Conservation (phyloP, 2,113 vertebrate genomes). For the Thunnus thynnus region DNA sequence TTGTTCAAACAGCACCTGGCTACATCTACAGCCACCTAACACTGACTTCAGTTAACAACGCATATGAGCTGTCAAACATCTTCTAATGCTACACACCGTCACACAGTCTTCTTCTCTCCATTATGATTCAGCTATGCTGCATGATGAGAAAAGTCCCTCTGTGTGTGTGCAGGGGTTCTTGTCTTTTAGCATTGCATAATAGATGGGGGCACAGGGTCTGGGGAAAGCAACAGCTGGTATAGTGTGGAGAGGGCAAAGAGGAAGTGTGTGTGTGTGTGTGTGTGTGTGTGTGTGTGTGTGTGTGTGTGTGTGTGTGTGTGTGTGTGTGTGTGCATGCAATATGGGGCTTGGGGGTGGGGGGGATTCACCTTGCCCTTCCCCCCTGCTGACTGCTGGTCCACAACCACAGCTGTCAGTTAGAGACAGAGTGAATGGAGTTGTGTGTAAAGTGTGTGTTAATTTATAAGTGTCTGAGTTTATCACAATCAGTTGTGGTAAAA, state of each 20-base stretch:
- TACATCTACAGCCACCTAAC: too few species aligned
- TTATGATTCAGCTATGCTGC: neutral
- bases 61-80: too few species aligned
- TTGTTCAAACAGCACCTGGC: too few species aligned
- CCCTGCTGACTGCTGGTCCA: constrained; percentile 34
- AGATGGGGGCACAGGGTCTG: constrained; percentile 32
- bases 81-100: too few species aligned
- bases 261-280: constrained; percentile 12
- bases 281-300: constrained; percentile 1
- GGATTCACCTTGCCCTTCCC: neutral
- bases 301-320: neutral
- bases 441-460: constrained; percentile 5
- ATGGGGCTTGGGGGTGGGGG: neutral
- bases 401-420: constrained; percentile 52
- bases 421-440: neutral
- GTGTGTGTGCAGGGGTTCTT: neutral
- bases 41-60: too few species aligned
- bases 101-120: too few species aligned
- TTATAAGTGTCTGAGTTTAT: too few species aligned
- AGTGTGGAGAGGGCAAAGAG: neutral
- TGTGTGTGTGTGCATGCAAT: neutral
- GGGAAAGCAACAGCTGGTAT: constrained; percentile 46
- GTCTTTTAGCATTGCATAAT: too few species aligned
- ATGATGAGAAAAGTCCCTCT: neutral
- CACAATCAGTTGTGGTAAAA: too few species aligned